Base-by-base conservation (phyloP, 2,113 vertebrate species). In the Osmerus mordax region DNA sequence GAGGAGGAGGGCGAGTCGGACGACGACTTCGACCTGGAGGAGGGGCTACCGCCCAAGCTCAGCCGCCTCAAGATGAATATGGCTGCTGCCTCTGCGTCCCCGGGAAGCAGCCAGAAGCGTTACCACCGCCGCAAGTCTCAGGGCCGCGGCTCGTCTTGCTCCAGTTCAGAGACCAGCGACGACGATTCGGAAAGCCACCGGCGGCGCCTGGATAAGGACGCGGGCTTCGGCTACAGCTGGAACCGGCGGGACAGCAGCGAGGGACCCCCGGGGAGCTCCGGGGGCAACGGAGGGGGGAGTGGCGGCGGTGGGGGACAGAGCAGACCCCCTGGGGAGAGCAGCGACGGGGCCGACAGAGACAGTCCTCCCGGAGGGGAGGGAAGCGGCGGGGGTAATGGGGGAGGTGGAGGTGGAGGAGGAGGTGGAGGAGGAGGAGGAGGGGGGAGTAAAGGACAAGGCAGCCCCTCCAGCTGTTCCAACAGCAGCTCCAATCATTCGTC, bases 1-100 rank as follows among this genome's bases (percentile, higher is more conserved):
- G 97, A 99, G 84, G 97, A 99, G 87, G 96, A 99, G 77, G 97
- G 96, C 0, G 97, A 99, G 85, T 99, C 97, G 0, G 97, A 98
- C 1, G 97, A 98, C 0, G 97, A 98, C 83, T 96, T 96, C 0
- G 95, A 97, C 90, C 93, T 94, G 94, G 95, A 96, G 0, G 95
- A 97, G 90, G 95, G 95, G 59, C 90, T 99, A 58, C 97, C 97
- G 0, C 97, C 97, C 8, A 98, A 99, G 82, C 92, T 98, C 73
- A 98, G 96, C 90, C 89, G 97, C 14, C 91, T 99, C 79, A 96
- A 95, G 86, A 98, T 71, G 32, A 47, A 65, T 28, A 13, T 47
- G 1, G 64, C 29, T 6, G 62, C 62, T 2, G 61, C 60, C 25
- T 13, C 78, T 0, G 64, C 70, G 0, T 97, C 97, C 0, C 97